These are phyloP conservation scores for Phorcus lineatus DNA, from an alignment of 2,888 invertebrate genomes.

Conservation along the genomic window DNA sequence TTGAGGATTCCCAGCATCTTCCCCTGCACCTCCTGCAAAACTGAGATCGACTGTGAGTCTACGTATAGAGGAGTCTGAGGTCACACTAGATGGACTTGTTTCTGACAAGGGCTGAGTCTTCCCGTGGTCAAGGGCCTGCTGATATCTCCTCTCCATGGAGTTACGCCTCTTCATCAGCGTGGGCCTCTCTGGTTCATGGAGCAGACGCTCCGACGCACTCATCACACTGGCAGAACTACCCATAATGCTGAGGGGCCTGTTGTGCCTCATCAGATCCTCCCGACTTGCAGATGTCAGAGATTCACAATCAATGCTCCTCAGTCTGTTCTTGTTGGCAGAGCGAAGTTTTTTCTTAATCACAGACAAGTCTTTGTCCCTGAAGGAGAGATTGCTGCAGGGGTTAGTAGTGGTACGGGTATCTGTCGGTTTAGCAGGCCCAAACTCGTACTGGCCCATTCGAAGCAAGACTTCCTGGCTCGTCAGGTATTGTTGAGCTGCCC, in stretches of 20 bases:
- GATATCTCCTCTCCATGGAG: slow-evolving; percentile 43
- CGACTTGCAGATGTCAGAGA: slow-evolving; percentile 30
- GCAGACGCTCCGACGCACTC: slow-evolving; percentile 38
- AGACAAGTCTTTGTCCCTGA: slow-evolving; percentile 59
- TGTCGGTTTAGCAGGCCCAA: slow-evolving; percentile 44
- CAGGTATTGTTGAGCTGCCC: slow-evolving; percentile 53
- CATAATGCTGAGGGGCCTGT: slow-evolving; percentile 28
- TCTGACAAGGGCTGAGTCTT: neutral
- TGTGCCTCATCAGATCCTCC: slow-evolving; percentile 29
- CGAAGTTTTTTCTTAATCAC: slow-evolving; percentile 33
- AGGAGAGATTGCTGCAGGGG: slow-evolving; percentile 61
- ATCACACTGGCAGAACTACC: slow-evolving; percentile 26
- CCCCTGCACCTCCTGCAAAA: neutral
- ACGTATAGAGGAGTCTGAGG: slow-evolving; percentile 20
- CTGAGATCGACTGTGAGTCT: neutral
- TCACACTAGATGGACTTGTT: neutral
- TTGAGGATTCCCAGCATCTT: neutral
- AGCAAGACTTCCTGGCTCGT: slow-evolving; percentile 59
- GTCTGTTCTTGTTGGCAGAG: neutral
- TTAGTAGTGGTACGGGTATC: slow-evolving; percentile 48
- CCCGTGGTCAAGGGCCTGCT: neutral
- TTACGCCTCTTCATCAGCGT: slow-evolving; percentile 47
- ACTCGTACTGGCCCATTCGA: slow-evolving; percentile 54
- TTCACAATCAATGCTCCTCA: neutral
- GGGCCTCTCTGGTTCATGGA: slow-evolving; percentile 44